These are phyloP conservation scores for Anarrhichthys ocellatus DNA, from an alignment of 2,113 vertebrate genomes.

Conservation along the genomic window DNA sequence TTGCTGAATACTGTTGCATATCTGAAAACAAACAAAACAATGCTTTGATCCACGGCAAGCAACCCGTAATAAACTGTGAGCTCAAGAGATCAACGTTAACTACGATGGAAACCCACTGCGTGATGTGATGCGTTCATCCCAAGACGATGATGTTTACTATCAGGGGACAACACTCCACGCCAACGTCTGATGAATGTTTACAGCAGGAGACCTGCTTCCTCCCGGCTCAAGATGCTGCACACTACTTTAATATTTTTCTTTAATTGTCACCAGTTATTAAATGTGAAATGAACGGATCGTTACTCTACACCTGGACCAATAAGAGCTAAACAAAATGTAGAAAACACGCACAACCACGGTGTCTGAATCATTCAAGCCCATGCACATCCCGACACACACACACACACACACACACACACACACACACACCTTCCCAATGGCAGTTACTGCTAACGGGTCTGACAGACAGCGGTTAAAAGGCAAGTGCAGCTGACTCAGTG, in stretches of 20 bases:
- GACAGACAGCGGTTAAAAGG: conserved; percentile 29
- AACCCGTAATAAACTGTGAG: background rate
- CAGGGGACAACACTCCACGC: background rate
- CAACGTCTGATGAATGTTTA: background rate
- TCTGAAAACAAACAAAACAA: background rate
- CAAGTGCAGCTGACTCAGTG: conserved; percentile 22
- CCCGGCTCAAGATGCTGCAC: background rate
- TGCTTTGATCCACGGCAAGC: background rate
- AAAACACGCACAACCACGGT: conserved; percentile 1
- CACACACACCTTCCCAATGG: background rate
- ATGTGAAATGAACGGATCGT: background rate
- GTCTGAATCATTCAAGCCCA: background rate
- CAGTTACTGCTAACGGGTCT: conserved; percentile 39
- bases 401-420: background rate
- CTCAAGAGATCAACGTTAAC: background rate
- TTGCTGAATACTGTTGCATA: conserved; percentile 19
- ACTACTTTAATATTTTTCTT: background rate
- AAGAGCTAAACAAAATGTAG: conserved; percentile 6
- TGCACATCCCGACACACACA: background rate
- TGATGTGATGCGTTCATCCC: too few relatives aligned
- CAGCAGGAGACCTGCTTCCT: conserved; percentile 4
- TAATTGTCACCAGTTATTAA: background rate
- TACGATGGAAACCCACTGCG: background rate
- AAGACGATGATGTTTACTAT: too few relatives aligned
- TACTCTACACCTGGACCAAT: conserved; percentile 17